phyloP scores from a whole-genome alignment of 2,888 invertebrate species.

The Invenusta paracnida region DNA sequence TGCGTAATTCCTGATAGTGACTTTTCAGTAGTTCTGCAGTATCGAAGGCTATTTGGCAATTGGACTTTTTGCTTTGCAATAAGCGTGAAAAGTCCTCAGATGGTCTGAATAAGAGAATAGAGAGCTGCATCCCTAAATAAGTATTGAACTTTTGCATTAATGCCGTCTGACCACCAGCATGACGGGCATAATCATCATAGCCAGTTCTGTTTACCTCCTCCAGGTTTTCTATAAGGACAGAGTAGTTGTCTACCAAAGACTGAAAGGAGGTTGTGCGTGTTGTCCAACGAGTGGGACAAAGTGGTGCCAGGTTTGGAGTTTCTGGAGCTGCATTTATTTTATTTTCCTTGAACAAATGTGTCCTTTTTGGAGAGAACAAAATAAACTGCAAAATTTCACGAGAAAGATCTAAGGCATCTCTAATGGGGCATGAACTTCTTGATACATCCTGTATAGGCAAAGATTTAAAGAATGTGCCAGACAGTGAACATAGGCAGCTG shows the following conservation, averaged over 20 bases:
- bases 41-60: background rate
- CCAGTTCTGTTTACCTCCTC: background rate
- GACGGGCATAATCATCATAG: background rate
- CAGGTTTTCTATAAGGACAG: background rate
- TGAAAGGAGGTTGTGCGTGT: background rate
- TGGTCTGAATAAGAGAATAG: background rate
- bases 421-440: background rate
- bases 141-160: background rate
- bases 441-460: no score
- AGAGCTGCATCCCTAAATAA: background rate
- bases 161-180: background rate
- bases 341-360: no score
- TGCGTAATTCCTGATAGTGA: background rate
- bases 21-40: background rate
- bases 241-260: background rate
- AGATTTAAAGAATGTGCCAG: no score
- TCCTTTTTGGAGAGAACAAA: no score
- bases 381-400: no score
- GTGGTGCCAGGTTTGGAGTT: background rate
- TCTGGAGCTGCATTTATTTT: background rate
- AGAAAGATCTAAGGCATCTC: background rate
- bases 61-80: background rate
- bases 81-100: background rate
- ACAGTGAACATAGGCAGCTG: no score
- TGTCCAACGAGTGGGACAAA: background rate